Percentiles rank a stretch among this genome's conserved stretches.
Evolutionary conservation across 2,888 invertebrate genomes (phyloP).

Genomic region (Lasioglossum leucozonium): DNA sequence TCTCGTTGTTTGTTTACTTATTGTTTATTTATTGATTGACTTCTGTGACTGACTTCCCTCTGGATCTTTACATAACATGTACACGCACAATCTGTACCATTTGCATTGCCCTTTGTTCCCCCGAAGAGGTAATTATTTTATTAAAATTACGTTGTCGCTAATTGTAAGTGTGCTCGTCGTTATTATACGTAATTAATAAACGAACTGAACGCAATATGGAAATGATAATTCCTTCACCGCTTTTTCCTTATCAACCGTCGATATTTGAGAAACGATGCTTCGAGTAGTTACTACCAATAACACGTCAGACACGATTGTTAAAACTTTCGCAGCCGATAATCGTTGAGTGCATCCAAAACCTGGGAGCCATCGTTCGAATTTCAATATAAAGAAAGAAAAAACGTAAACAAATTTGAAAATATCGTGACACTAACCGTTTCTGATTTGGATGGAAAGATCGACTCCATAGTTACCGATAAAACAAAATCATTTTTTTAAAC

Average conservation of each 20-base stretch:
- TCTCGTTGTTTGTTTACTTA: conserved; percentile 2
- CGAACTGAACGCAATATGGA: conserved; percentile 7
- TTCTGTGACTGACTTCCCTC: conserved; percentile 5
- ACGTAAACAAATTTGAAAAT: neutral
- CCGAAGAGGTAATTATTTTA: neutral
- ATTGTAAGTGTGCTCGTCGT: conserved; percentile 14
- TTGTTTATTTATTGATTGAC: conserved; percentile 10
- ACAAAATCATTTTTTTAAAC: neutral
- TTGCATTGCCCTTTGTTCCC: conserved; percentile 17
- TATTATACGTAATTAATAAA: neutral
- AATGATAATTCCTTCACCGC: neutral
- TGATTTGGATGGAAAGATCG: neutral
- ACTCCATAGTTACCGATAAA: neutral
- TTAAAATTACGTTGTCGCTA: conserved; percentile 10
- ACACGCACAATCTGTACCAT: conserved; percentile 41
- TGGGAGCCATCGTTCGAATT: neutral
- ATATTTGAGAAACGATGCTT: conserved; percentile 46
- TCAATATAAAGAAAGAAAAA: no score
- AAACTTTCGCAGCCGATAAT: neutral
- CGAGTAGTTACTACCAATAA: conserved; percentile 24
- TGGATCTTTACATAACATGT: conserved; percentile 10
- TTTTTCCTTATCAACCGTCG: neutral
- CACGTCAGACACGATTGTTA: neutral
- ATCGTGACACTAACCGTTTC: neutral
- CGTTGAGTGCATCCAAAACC: neutral